phyloP scores from a whole-genome alignment of 2,888 invertebrate genomes.

The Arenicola marina region DNA sequence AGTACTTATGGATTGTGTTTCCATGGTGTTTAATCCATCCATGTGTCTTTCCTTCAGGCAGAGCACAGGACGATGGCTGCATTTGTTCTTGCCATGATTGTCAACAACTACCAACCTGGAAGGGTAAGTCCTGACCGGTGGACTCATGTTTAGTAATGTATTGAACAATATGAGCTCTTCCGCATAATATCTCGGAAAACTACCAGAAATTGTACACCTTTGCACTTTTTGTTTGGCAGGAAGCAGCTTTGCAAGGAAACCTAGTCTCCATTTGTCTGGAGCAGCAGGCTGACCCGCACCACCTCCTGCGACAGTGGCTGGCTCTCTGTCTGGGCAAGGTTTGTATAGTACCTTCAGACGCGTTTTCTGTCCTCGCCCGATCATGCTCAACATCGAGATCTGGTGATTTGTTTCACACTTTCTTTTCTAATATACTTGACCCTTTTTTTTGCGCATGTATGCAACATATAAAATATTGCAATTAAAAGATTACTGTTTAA shows the following conservation, averaged over 20 bases:
- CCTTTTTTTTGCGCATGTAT: too few species aligned
- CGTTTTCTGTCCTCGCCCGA: too few species aligned
- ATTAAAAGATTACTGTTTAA: too few species aligned
- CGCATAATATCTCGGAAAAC: too few species aligned
- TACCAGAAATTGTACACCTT: too few species aligned
- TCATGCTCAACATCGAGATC: not conserved
- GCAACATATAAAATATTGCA: too few species aligned
- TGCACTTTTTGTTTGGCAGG: slow-evolving; percentile 61
- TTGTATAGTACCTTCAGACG: too few species aligned
- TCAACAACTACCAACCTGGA: slow-evolving; percentile 83
- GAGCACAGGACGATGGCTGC: slow-evolving; percentile 92
- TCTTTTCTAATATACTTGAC: too few species aligned
- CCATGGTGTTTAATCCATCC: too few species aligned
- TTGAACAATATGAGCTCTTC: too few species aligned
- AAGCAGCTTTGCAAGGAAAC: slow-evolving; percentile 86
- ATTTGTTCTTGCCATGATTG: slow-evolving; percentile 91
- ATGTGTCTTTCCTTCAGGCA: slow-evolving; percentile 44
- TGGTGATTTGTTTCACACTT: not conserved
- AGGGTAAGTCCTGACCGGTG: slow-evolving; percentile 69
- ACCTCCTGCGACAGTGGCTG: slow-evolving; percentile 73
- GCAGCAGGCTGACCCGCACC: slow-evolving; percentile 72
- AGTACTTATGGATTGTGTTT: too few species aligned
- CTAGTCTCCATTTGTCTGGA: slow-evolving; percentile 90
- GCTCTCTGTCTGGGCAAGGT: slow-evolving; percentile 82
- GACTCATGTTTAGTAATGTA: too few species aligned